Percentiles rank a stretch among this genome's conserved stretches.
Conservation (phyloP, 2,113 vertebrate genomes). For the Chrysochloris asiatica region DNA sequence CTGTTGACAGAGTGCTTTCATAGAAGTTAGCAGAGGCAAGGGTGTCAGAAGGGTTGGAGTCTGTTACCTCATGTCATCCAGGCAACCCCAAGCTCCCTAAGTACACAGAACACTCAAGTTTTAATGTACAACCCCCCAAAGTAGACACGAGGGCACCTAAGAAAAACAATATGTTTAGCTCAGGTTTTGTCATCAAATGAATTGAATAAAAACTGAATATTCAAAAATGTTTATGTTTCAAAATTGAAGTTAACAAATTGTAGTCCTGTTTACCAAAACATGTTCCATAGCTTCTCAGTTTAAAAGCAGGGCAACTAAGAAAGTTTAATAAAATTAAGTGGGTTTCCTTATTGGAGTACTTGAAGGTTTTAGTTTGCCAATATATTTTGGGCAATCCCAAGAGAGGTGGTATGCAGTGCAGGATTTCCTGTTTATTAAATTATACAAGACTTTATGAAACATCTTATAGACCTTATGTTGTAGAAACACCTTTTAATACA, state of each 20-base stretch:
- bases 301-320: not conserved
- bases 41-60: not conserved
- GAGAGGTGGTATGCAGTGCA: not conserved
- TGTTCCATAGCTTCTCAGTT: not conserved
- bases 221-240: not conserved
- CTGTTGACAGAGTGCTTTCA: not conserved
- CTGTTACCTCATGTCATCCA: not conserved
- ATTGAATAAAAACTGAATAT: not conserved
- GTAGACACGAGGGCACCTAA: not conserved
- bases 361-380: no score
- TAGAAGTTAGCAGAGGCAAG: not conserved
- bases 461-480: not conserved
- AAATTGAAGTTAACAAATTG: not conserved
- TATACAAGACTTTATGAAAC: no score
- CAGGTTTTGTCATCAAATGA: not conserved
- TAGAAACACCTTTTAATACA: not conserved
- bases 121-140: not conserved
- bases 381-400: not conserved
- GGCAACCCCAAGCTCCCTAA: not conserved
- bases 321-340: no score
- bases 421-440: no score
- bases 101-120: not conserved
- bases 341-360: no score
- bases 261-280: not conserved
- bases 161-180: not conserved